phyloP scores from a whole-genome alignment of 1,140 invertebrate genomes.

The Goniozus legneri region DNA sequence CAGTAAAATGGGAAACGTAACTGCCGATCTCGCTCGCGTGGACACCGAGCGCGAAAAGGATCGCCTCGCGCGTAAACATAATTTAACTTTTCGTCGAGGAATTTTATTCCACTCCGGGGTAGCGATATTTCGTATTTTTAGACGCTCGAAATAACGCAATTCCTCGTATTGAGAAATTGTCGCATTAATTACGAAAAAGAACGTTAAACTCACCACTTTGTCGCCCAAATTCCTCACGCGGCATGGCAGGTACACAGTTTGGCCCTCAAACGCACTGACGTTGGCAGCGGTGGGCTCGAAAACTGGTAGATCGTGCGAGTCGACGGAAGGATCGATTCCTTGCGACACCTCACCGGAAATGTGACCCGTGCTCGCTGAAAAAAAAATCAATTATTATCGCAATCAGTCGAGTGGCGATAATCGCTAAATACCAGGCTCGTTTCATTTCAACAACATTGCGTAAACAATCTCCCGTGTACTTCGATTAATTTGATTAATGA shows the following conservation, averaged over 20 bases:
- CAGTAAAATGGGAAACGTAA: background rate
- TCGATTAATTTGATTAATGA: no score
- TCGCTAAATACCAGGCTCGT: background rate
- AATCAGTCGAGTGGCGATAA: background rate
- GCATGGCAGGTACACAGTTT: conserved; percentile 62
- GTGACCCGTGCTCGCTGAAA: conserved; percentile 33
- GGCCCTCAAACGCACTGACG: conserved; percentile 56
- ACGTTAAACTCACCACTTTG: conserved; percentile 63
- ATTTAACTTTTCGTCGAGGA: background rate
- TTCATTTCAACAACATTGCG: background rate
- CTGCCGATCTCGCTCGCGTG: background rate
- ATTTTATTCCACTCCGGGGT: background rate
- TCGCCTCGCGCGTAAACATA: no score
- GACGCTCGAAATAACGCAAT: no score
- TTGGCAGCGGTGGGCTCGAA: conserved; percentile 52
- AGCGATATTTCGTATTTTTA: background rate
- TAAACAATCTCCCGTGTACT: background rate
- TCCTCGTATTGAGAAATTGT: conserved; percentile 3
- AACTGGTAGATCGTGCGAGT: conserved; percentile 35
- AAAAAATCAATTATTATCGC: conserved; percentile 10
- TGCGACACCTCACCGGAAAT: conserved; percentile 26
- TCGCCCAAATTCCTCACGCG: conserved; percentile 61
- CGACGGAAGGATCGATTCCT: conserved; percentile 24
- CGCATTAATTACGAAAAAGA: conserved; percentile 9
- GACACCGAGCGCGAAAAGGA: no score